These are phyloP conservation scores for Pelodytes ibericus DNA, from an alignment of 2,797 vertebrate species.

Conservation along the genomic window DNA sequence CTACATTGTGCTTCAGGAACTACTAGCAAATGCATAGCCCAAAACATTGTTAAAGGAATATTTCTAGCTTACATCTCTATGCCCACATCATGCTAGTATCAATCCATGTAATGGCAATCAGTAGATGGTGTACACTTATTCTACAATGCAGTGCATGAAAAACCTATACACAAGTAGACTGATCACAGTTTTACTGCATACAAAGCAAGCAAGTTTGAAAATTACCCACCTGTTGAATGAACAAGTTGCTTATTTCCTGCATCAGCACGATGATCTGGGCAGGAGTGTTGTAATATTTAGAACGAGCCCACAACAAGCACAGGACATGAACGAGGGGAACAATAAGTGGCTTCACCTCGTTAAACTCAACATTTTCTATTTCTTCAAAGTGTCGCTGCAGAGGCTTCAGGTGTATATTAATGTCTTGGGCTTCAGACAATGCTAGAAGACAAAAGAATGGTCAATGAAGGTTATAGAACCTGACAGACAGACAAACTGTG, in stretches of 20 bases:
- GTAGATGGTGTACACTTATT: no score
- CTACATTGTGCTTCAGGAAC: no score
- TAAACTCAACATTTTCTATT: conserved; percentile 81
- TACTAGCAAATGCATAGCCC: no score
- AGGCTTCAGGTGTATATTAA: conserved; percentile 78
- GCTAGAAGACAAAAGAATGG: conserved; percentile 68
- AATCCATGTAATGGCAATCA: no score
- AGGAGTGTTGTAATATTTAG: conserved; percentile 78
- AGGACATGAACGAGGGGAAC: conserved; percentile 82
- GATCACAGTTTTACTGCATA: no score
- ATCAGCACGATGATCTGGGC: conserved; percentile 82
- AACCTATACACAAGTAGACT: no score
- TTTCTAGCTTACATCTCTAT: no score
- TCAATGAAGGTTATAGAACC: neutral
- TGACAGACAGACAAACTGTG: neutral
- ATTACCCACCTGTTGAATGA: conserved; percentile 81
- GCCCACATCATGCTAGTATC: no score
- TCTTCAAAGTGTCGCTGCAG: conserved; percentile 76
- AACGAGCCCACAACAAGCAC: conserved; percentile 86
- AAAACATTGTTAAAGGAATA: no score
- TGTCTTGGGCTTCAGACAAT: conserved; percentile 82
- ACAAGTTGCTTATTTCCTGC: conserved; percentile 88
- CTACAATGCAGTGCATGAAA: no score
- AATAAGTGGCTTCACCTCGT: conserved; percentile 72
- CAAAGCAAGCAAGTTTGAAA: no score